Percentiles rank a stretch among this genome's conserved stretches.
Evolutionary conservation across 2,113 vertebrate species (phyloP).

Genomic region (Symphodus melops): DNA sequence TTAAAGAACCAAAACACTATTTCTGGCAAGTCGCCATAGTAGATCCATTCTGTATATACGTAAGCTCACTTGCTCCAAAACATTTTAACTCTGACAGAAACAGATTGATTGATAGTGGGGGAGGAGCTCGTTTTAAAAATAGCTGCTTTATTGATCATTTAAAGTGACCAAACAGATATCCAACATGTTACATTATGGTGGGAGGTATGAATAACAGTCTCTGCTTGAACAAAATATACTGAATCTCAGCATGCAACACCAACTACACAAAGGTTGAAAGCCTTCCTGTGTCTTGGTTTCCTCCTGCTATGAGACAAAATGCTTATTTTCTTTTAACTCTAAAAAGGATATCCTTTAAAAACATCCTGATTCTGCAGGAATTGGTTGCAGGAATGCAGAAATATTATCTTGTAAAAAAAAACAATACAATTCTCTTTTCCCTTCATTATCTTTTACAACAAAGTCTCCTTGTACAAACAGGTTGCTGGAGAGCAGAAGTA

Average conservation of each 20-base stretch:
- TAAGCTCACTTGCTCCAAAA: neutral
- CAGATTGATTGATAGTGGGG: constrained; percentile 10
- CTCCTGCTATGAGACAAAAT: constrained; percentile 41
- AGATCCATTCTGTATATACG: neutral
- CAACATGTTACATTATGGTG: constrained; percentile 1
- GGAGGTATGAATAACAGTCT: neutral
- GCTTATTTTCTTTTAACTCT: constrained; percentile 28
- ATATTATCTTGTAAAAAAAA: constrained; percentile 1
- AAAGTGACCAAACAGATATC: constrained; percentile 1
- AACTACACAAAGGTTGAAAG: constrained; percentile 45
- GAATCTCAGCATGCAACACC: constrained; percentile 5
- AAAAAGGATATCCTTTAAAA: constrained; percentile 71
- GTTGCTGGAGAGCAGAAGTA: constrained; percentile 96
- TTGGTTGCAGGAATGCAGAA: constrained; percentile 37
- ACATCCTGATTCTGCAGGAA: constrained; percentile 42
- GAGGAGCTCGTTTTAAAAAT: constrained; percentile 32
- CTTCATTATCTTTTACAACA: constrained; percentile 1
- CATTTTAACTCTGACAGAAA: constrained; percentile 7
- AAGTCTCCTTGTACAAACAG: constrained; percentile 69
- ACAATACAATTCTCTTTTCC: neutral
- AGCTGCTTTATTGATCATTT: constrained; percentile 31
- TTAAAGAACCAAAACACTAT: neutral
- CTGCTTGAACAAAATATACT: neutral
- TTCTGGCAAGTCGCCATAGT: no score
- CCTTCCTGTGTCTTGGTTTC: constrained; percentile 50